Percentiles rank a stretch among this genome's conserved stretches.
These are phyloP conservation scores for Steromphala cineraria DNA, from an alignment of 2,888 invertebrate species.

Conservation along the genomic window DNA sequence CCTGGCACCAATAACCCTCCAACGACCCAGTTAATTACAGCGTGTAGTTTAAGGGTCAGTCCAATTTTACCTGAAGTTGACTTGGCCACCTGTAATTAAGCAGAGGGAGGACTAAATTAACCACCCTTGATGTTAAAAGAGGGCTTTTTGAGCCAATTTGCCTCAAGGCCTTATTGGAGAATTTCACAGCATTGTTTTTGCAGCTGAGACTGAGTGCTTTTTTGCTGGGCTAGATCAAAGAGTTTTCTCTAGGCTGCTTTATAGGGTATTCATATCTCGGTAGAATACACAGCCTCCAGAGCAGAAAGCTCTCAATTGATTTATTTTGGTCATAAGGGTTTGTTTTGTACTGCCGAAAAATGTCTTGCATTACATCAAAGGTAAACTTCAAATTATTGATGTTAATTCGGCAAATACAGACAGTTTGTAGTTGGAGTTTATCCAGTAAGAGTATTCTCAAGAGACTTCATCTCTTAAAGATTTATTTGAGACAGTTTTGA, in stretches of 20 bases:
- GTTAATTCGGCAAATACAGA: not conserved
- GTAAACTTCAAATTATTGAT: constrained; percentile 6
- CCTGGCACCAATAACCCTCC: too few species aligned
- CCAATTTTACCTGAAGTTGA: constrained; percentile 5
- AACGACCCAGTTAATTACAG: not conserved
- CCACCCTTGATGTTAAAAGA: not conserved
- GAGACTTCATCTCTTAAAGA: too few species aligned
- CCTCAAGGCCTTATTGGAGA: constrained; percentile 20
- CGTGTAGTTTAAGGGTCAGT: not conserved
- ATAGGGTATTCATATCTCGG: not conserved
- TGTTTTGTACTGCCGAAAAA: constrained; percentile 3
- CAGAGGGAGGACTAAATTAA: constrained; percentile 6
- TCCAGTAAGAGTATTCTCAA: too few species aligned
- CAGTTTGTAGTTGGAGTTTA: too few species aligned
- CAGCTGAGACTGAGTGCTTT: constrained; percentile 15
- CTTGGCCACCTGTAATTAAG: constrained; percentile 15
- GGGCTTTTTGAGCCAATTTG: constrained; percentile 10
- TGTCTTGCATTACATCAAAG: constrained; percentile 3
- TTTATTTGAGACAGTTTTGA: too few species aligned
- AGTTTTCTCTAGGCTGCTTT: not conserved
- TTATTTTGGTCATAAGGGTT: constrained; percentile 11
- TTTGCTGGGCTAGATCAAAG: constrained; percentile 9
- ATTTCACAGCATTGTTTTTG: constrained; percentile 20
- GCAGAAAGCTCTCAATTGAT: constrained; percentile 6
- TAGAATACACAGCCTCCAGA: constrained; percentile 11